Conservation (phyloP, 2,113 vertebrate species). For the Lota lota region DNA sequence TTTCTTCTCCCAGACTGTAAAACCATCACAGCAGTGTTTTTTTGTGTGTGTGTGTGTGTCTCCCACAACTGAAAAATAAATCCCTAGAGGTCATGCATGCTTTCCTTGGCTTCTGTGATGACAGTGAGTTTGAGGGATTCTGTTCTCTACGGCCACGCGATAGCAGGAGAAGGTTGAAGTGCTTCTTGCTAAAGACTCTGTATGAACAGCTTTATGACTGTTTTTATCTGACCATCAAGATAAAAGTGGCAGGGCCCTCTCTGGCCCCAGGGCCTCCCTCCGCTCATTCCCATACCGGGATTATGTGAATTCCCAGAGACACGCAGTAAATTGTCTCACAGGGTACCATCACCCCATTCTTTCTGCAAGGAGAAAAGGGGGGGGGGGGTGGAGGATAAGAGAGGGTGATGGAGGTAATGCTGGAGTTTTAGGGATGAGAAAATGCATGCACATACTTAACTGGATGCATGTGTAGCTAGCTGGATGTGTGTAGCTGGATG, state of each 20-base stretch:
- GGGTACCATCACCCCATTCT: constrained; percentile 43
- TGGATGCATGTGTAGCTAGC: too few relatives aligned
- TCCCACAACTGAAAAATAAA: constrained; percentile 41
- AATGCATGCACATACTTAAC: too few relatives aligned
- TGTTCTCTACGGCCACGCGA: constrained; percentile 80
- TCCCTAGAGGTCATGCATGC: constrained; percentile 72
- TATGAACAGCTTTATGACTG: constrained; percentile 64
- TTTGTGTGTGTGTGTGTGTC: not conserved
- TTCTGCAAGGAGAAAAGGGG: constrained; percentile 49
- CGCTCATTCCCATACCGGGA: constrained; percentile 78
- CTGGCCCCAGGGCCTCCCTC: constrained; percentile 62
- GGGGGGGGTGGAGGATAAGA: constrained; percentile 22
- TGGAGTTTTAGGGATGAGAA: too few relatives aligned
- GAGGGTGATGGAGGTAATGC: too few relatives aligned
- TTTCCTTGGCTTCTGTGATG: constrained; percentile 86
- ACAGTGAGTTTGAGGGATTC: constrained; percentile 79
- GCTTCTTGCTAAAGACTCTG: constrained; percentile 77
- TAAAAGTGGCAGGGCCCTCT: constrained; percentile 79
- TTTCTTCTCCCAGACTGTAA: constrained; percentile 19
- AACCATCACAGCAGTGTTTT: not conserved
- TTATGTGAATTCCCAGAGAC: constrained; percentile 80
- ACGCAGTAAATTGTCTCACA: constrained; percentile 81
- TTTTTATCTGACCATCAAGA: constrained; percentile 91
- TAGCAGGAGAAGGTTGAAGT: constrained; percentile 78
- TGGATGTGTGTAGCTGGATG: not conserved